Evolutionary conservation across 2,797 vertebrate genomes (phyloP), one percentile per base, ranked within the genome.

Genomic region (Argentina silus): DNA sequence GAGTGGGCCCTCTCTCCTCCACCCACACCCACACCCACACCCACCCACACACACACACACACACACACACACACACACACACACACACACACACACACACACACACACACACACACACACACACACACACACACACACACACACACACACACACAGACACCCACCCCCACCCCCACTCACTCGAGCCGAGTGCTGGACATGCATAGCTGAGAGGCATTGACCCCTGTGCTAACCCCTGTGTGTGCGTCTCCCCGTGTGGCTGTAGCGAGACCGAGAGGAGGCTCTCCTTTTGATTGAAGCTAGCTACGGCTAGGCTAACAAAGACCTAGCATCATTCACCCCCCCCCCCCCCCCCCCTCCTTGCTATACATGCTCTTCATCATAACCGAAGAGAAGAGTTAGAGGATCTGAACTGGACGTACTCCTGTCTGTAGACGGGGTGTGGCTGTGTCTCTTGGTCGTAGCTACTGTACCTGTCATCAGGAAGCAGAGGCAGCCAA

Each of bases 131-230:
- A 70, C 11, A 61, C 56, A 50, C 73, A 65, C 67, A 80, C 73
- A 73, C 51, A 36, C 21, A 51, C 42, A 65, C 70, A 75, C 48
- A 43, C 57, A 12, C 55, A 74, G 60, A 42, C 64, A 57, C 51
- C 0, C 3, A 68, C 73, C 66, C 56, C 67, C 50, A 17, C n/a
- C 17, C 66, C 61, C 74, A 17, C 67, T 64, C 57, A 62, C 74
- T 65, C n/a, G 27, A 36, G 4, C 27, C 27, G 27, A 73, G 14
- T 3, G 10, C 60, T 72, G 44, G 44, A 76, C 70, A 17, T 67
- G 74, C 71, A 72, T 77, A 77, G 75, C 66, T 63, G 63, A 2
- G 59, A 80, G 73, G 56, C 48, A 57, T 47, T 80, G 76, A 83
- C 81, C 78, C 74, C 69, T 70, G 72, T 12, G 47, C 66, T 21